These are phyloP conservation scores for Eclectus roratus DNA, from an alignment of 2,113 vertebrate species.

Conservation along the genomic window DNA sequence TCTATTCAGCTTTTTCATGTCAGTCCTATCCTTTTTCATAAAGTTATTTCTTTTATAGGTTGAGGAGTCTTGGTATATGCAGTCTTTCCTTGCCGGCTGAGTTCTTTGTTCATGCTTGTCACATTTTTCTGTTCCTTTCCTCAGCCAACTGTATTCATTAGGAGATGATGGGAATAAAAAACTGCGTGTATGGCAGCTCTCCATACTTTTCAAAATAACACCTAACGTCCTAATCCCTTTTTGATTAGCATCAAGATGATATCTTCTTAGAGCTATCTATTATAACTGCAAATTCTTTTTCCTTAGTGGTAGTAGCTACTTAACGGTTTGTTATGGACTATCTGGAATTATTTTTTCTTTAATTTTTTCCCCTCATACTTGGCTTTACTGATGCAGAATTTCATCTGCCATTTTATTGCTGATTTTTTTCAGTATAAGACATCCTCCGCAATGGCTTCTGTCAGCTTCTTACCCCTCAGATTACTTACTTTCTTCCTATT, in stretches of 20 bases:
- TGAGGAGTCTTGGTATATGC: neutral
- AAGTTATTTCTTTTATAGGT: neutral
- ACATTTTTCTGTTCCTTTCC: neutral
- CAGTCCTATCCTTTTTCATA: neutral
- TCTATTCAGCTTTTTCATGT: neutral
- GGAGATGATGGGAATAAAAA: neutral
- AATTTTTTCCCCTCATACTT: accelerated
- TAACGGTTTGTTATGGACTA: neutral
- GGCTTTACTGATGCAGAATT: neutral
- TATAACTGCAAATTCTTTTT: neutral
- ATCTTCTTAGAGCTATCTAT: neutral
- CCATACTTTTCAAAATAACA: neutral
- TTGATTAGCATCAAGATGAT: neutral
- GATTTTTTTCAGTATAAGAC: neutral
- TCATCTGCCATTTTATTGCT: neutral
- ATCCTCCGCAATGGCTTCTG: neutral
- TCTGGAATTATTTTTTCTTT: neutral
- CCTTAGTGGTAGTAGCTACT: neutral
- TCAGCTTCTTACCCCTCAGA: neutral
- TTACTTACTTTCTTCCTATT: neutral
- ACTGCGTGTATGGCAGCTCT: neutral
- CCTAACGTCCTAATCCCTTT: neutral
- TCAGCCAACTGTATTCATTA: neutral
- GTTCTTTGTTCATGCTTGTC: neutral
- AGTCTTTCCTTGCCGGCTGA: neutral